Evolutionary conservation across 2,113 vertebrate genomes (phyloP), one percentile per base, ranked within the genome.

Genomic region (Festucalex cinctus): DNA sequence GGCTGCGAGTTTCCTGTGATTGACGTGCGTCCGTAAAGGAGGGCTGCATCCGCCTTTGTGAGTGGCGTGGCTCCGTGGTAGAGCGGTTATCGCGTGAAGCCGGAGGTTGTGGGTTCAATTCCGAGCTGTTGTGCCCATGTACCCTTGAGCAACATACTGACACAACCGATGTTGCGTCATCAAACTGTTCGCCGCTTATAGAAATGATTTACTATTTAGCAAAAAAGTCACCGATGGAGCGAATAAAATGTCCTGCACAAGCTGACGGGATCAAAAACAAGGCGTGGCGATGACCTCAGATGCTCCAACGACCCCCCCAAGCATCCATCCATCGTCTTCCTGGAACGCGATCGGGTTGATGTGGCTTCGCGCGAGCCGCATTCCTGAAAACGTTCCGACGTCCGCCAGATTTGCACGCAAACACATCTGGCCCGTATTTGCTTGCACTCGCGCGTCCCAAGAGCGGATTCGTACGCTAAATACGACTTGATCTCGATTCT

Each of bases 381-480:
- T 79, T 69, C 73, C 66, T 75, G 3, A 44, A 53, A 65, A 64
- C 26, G 57, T 66, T 51, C 60, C 60, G 32, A 43, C 63, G 19
- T 68, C 65, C 57, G 63, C 32, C 39, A 36, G 65, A 54, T 72
- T 77, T 69, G 56, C 65, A 62, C 65, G 65, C 54, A 44, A 43
- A 36, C 6, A 6, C 66, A 51, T 63, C 24, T 65, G 68, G 53
- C 26, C 28, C 41, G 5, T 37, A 54, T 56, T 56, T 39, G 17
- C 51, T 28, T 49, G 19, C 63, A 20, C 26, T 32, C 44, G 9
- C 19, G 35, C 44, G 36, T 65, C 63, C 35, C 28, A 62, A 26
- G 60, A 43, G n/a, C 9, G 39, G 37, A 67, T 54, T 56, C 41
- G 57, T 20, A 41, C 44, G 24, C 16, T 41, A 41, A 41, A 57